Evolutionary conservation across 2,113 vertebrate species (phyloP), one percentile per base, ranked within the genome.

Genomic region (Halcyon senegalensis): DNA sequence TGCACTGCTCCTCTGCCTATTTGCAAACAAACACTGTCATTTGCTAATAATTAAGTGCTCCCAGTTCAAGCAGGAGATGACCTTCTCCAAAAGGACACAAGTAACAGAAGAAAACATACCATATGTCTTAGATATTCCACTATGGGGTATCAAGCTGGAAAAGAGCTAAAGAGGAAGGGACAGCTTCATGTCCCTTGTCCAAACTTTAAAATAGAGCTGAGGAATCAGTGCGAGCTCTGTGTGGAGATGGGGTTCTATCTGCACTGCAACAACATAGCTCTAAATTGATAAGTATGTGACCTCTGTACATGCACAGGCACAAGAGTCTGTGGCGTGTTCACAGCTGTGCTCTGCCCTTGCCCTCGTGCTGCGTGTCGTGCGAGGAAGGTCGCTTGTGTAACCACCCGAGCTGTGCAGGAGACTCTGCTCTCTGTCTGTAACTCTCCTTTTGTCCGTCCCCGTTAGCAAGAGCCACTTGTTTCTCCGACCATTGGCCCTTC

Each of bases 261-360:
- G 37, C 30, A 7, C 17, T 66, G 30, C 28, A 84, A 13, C 27
- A 69, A 1, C 16, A 2, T 16, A 43, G 37, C 19, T 84, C 0
- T 23, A 3, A 31, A 55, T 3, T 67, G 91, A 44, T 58, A 10
- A 48, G 25, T 21, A 7, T 3, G 2, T 10, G 4, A 0, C 63
- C 31, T 87, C 46, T 75, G 55, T 50, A 9, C 16, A 30, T 30
- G 37, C 10, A 11, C 11, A 23, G 14, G n/a, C 20, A 17, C 8
- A 10, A n/a, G 46, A 31, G 41, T 55, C 5, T 70, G 56, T 31
- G 68, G 30, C 24, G 2, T 0, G 0, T 55, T 77, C 0, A 0
- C 44, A 2, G 7, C 60, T 1, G 0, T 33, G 56, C 67, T 69
- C 50, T 13, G 18, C 67, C 48, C 68, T 53, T 51, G 50, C 62